Percentiles rank a stretch among this genome's conserved stretches.
phyloP scores from a whole-genome alignment of 2,888 invertebrate species.

The Ophraella communa region DNA sequence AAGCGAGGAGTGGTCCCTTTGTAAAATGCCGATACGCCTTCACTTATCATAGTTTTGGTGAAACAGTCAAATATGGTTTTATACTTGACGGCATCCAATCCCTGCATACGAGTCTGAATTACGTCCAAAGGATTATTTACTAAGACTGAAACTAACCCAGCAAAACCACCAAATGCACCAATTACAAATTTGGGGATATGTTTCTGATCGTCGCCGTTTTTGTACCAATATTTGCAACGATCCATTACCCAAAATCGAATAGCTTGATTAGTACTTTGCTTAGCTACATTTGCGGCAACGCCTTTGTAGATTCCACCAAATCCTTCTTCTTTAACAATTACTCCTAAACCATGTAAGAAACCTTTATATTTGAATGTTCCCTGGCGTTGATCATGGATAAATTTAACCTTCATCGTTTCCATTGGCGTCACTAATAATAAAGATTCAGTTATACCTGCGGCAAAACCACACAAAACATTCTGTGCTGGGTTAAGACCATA shows the following conservation, averaged over 20 bases:
- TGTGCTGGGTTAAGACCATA: slow-evolving; percentile 74
- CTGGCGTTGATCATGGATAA: slow-evolving; percentile 95
- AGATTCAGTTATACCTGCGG: slow-evolving; percentile 95
- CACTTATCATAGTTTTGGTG: slow-evolving; percentile 87
- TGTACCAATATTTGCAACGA: slow-evolving; percentile 10
- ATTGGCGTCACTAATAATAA: slow-evolving; percentile 98
- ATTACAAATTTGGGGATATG: slow-evolving; percentile 5
- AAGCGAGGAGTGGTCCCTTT: slow-evolving; percentile 97
- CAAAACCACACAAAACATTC: slow-evolving; percentile 88
- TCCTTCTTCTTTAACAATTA: slow-evolving; percentile 83
- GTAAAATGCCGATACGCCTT: slow-evolving; percentile 97
- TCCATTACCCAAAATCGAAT: slow-evolving; percentile 19
- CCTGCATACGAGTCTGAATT: slow-evolving; percentile 99
- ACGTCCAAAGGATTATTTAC: slow-evolving; percentile 99
- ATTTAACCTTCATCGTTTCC: slow-evolving; percentile 99
- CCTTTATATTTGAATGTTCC: slow-evolving; percentile 89
- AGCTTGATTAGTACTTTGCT: slow-evolving; percentile 15
- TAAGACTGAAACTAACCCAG: slow-evolving; percentile 89
- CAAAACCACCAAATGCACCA: background rate
- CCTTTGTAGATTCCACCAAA: slow-evolving; percentile 18
- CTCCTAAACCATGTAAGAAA: slow-evolving; percentile 90
- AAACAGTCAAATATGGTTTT: slow-evolving; percentile 93
- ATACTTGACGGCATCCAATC: slow-evolving; percentile 93
- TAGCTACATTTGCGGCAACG: slow-evolving; percentile 4
- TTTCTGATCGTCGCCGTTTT: slow-evolving; percentile 5